A percentile compares a stretch with the other conserved stretches of the same genome.
phyloP scores from a whole-genome alignment of 1,140 invertebrate genomes.

The Pectinophora gossypiella region DNA sequence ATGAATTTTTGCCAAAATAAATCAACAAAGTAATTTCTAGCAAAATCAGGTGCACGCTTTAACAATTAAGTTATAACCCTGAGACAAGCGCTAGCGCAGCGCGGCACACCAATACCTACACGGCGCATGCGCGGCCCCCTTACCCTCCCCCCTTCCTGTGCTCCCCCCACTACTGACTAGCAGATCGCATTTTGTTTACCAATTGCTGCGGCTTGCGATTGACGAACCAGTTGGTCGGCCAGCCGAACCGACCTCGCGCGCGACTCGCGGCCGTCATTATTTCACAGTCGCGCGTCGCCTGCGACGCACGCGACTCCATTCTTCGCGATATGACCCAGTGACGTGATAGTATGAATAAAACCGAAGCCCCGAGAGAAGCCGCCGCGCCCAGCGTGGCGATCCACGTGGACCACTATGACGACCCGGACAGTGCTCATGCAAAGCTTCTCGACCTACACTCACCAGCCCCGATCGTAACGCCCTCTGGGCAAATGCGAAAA shows the following conservation, averaged over 20 bases:
- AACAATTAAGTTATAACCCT: neutral
- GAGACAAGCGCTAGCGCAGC: slow-evolving; percentile 43
- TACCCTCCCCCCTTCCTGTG: slow-evolving; percentile 33
- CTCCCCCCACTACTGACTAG: slow-evolving; percentile 45
- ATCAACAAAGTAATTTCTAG: too few species aligned
- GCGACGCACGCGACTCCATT: slow-evolving; percentile 56
- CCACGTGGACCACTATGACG: slow-evolving; percentile 59
- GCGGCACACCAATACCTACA: slow-evolving; percentile 35
- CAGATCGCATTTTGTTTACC: slow-evolving; percentile 67
- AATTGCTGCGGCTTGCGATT: slow-evolving; percentile 68
- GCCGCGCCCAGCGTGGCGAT: slow-evolving; percentile 53
- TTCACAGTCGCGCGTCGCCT: slow-evolving; percentile 51
- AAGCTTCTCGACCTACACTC: slow-evolving; percentile 49
- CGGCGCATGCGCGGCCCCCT: slow-evolving; percentile 48
- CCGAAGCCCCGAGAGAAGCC: slow-evolving; percentile 53
- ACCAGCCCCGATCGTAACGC: slow-evolving; percentile 50
- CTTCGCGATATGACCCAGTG: slow-evolving; percentile 64
- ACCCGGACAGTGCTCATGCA: slow-evolving; percentile 45
- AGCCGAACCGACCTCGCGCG: slow-evolving; percentile 54
- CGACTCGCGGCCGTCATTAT: slow-evolving; percentile 37
- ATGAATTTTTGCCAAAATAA: too few species aligned
- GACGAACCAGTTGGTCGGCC: slow-evolving; percentile 59
- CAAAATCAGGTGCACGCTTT: too few species aligned
- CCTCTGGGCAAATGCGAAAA: slow-evolving; percentile 66
- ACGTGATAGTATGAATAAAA: slow-evolving; percentile 67